Conservation (phyloP, 2,113 vertebrate genomes). For the Hippocampus barbouri region DNA sequence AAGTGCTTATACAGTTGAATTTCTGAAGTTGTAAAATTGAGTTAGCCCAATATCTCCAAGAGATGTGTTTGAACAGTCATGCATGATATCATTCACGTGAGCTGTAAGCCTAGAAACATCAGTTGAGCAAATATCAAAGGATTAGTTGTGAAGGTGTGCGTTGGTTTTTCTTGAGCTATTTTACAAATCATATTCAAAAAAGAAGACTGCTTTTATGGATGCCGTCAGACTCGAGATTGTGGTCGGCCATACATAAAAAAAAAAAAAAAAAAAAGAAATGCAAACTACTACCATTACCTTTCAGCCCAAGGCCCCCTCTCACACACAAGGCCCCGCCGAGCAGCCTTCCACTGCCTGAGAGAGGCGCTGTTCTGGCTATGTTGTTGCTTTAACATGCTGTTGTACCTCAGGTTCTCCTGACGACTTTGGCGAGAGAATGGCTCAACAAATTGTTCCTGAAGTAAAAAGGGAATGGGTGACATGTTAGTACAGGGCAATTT, state of each 20-base stretch:
- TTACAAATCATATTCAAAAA: background rate
- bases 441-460: conserved; percentile 89
- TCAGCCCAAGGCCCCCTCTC: conserved; percentile 93
- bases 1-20: no score
- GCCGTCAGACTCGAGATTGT: background rate
- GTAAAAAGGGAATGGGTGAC: background rate
- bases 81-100: background rate
- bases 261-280: background rate
- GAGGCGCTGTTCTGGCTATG: conserved; percentile 79
- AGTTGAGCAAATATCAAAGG: background rate
- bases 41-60: background rate
- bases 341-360: conserved; percentile 86
- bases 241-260: background rate
- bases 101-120: background rate
- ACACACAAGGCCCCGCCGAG: conserved; percentile 81
- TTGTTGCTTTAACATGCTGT: conserved; percentile 91
- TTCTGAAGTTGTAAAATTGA: background rate
- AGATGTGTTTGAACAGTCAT: background rate
- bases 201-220: background rate
- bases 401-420: conserved; percentile 92
- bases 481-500: background rate
- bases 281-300: conserved; percentile 65
- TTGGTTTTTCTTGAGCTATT: background rate
- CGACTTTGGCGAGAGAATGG: conserved; percentile 87
- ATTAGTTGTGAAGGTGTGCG: background rate